Conservation (phyloP, 2,797 vertebrate genomes). For the Setipinna tenuifilis region DNA sequence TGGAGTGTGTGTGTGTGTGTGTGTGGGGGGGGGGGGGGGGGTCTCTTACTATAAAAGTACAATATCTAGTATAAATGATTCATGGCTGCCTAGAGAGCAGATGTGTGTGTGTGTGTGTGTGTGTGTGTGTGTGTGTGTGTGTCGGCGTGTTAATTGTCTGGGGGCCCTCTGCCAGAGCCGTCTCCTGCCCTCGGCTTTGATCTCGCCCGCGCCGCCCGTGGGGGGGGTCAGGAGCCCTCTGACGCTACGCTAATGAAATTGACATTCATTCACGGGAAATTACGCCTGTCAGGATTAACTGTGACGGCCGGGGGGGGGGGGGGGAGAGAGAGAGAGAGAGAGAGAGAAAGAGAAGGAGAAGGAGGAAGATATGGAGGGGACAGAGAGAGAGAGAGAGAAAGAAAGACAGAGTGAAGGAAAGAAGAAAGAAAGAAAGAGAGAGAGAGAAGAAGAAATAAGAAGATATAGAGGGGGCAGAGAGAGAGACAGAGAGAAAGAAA, state of each 20-base stretch:
- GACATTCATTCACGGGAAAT: conserved; percentile 35
- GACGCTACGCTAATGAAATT: conserved; percentile 49
- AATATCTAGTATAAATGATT: conserved; percentile 46
- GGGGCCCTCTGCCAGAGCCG: conserved; percentile 29
- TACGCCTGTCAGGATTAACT: conserved; percentile 21
- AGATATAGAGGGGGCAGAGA: no score
- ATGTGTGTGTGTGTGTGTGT: conserved; percentile 14
- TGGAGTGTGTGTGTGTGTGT: conserved; percentile 1
- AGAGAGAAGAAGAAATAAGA: neutral
- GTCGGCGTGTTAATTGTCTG: conserved; percentile 43
- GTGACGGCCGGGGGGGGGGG: neutral
- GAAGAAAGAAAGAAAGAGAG: neutral
- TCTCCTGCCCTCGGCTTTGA: conserved; percentile 36
- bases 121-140: conserved; percentile 36
- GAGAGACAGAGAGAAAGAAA: neutral
- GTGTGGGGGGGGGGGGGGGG: neutral
- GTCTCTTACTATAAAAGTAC: conserved; percentile 43
- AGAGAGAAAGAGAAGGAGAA: neutral
- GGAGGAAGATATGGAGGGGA: neutral
- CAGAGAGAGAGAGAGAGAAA: neutral
- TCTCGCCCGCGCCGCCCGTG: neutral
- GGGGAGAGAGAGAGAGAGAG: neutral
- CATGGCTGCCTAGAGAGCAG: conserved; percentile 39
- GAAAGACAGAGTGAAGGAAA: neutral
- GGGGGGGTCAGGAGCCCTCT: conserved; percentile 25